phyloP scores from a whole-genome alignment of 2,113 vertebrate genomes.

The Cinclus mexicanus region DNA sequence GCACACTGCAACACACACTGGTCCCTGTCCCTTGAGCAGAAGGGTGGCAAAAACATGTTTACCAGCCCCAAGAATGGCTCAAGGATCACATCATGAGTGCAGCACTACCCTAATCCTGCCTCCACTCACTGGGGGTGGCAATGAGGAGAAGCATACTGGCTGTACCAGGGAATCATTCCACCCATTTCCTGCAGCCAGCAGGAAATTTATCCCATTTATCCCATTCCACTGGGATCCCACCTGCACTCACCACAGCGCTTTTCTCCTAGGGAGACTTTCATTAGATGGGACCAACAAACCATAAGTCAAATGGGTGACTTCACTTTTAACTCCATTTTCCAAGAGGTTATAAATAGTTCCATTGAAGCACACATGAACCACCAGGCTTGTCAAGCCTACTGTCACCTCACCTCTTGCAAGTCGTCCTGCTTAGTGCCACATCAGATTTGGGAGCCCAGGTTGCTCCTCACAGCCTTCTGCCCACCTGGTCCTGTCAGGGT shows the following conservation, averaged over 20 bases:
- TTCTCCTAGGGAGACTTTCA: not conserved
- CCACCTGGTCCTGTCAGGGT: accelerated
- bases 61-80: not conserved
- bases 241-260: accelerated
- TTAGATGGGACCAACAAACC: not conserved
- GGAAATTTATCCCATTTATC: not conserved
- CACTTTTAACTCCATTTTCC: constrained; percentile 8
- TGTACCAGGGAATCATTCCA: not conserved
- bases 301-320: not conserved
- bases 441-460: not conserved
- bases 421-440: not conserved
- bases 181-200: not conserved
- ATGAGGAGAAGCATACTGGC: not conserved
- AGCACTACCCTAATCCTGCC: not conserved
- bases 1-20: not conserved
- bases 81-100: not conserved
- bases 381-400: not conserved
- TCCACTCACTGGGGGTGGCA: not conserved
- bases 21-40: not conserved
- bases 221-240: not conserved
- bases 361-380: not conserved
- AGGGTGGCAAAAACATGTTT: not conserved
- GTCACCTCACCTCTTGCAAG: not conserved
- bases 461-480: not conserved
- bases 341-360: not conserved